These are phyloP conservation scores for Panagrolaimus sp. DNA, from an alignment of 1,140 invertebrate genomes.

Conservation along the genomic window DNA sequence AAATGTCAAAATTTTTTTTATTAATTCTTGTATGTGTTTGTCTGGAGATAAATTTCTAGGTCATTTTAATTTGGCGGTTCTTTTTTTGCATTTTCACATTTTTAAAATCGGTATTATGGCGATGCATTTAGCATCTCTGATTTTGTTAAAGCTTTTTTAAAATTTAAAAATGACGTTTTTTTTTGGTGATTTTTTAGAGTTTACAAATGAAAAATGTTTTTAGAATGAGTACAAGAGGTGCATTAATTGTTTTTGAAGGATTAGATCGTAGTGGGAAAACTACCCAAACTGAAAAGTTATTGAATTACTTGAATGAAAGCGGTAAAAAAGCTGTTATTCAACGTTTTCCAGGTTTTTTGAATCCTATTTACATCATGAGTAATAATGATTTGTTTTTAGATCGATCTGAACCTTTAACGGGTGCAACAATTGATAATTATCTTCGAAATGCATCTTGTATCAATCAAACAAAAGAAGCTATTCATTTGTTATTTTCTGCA, in stretches of 20 bases:
- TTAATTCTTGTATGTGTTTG: too few species aligned
- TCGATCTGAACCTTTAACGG: conserved; percentile 29
- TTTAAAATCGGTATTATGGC: too few species aligned
- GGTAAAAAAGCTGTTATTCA: conserved; percentile 52
- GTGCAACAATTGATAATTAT: conserved; percentile 28
- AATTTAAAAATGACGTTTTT: neutral
- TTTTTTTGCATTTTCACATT: too few species aligned
- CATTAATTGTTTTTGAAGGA: conserved; percentile 77
- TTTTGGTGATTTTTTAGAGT: neutral
- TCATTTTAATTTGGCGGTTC: too few species aligned
- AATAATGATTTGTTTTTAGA: conserved; percentile 21
- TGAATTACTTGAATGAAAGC: conserved; percentile 61
- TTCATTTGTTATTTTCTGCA: conserved; percentile 83
- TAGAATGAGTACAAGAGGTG: conserved; percentile 56
- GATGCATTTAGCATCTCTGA: too few species aligned
- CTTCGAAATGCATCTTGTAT: conserved; percentile 17
- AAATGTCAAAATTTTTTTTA: too few species aligned
- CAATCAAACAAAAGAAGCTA: conserved; percentile 64
- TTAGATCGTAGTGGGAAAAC: conserved; percentile 85
- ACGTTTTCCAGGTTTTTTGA: conserved; percentile 59
- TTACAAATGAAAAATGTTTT: conserved; percentile 12
- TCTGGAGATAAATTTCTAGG: too few species aligned
- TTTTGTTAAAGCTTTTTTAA: too few species aligned
- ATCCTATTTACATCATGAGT: neutral
- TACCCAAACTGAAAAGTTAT: conserved; percentile 74